A percentile compares a stretch with the other conserved stretches of the same genome.
These are phyloP conservation scores for Enteromius paludinosus DNA, from an alignment of 2,797 vertebrate species.

Conservation along the genomic window DNA sequence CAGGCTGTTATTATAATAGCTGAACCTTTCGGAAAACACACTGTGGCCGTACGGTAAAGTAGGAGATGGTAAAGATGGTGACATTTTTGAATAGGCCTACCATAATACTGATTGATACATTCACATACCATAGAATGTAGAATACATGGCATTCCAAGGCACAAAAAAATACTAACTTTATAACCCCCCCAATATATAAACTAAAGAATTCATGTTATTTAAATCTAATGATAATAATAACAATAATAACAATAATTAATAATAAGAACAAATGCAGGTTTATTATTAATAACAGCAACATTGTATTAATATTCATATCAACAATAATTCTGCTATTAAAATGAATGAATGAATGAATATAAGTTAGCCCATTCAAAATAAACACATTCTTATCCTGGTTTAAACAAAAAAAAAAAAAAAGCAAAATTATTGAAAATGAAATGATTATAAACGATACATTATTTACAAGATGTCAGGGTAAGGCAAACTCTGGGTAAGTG, in stretches of 20 bases:
- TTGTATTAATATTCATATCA: neutral
- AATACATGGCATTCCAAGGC: neutral
- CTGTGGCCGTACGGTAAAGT: neutral
- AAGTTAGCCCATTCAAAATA: neutral
- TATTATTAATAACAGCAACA: neutral
- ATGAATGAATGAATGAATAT: neutral
- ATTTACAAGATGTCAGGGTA: conserved; percentile 68
- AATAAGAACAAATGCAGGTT: neutral
- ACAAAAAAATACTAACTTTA: too few species aligned
- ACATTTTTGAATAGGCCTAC: neutral
- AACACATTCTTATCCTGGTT: neutral
- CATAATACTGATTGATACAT: neutral
- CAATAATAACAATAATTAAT: neutral
- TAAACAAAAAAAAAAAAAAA: too few species aligned
- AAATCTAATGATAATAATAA: neutral
- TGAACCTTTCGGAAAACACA: conserved; percentile 9
- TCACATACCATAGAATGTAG: neutral
- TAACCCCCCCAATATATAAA: too few species aligned
- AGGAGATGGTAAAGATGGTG: conserved; percentile 2
- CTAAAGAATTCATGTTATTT: neutral
- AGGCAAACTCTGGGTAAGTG: conserved; percentile 70
- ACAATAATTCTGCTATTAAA: neutral
- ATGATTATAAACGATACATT: conserved; percentile 48
- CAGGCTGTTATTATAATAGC: neutral
- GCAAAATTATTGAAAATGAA: neutral